Percentiles rank a stretch among this genome's conserved stretches.
Evolutionary conservation across 2,888 invertebrate species (phyloP).

Genomic region (Spatulosminthurus flaviceps): DNA sequence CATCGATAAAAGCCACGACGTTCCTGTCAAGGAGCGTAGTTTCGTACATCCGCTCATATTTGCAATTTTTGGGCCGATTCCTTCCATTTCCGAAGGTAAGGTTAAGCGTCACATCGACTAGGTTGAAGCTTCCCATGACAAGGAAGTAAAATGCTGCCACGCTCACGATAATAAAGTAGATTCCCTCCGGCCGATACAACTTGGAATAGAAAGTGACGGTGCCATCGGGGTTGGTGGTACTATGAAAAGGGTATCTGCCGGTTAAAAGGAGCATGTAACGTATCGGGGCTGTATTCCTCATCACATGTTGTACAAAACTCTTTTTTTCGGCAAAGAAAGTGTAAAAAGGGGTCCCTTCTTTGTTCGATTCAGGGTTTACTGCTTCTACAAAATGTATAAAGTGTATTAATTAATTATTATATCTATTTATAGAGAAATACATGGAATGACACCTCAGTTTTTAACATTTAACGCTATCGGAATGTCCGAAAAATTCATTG

Average conservation of each 20-base stretch:
- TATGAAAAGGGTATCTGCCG: conserved; percentile 1
- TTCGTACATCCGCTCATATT: neutral
- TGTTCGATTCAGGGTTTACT: too few species aligned
- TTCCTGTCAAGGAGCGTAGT: neutral
- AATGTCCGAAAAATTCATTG: too few species aligned
- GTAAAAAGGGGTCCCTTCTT: too few species aligned
- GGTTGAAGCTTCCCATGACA: neutral
- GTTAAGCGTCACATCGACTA: neutral
- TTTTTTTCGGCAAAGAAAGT: neutral
- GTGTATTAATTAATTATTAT: too few species aligned
- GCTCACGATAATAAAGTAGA: conserved; percentile 15
- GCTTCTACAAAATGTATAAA: too few species aligned
- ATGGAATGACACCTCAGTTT: too few species aligned
- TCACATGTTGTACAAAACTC: neutral
- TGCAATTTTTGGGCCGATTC: neutral
- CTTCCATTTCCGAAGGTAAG: neutral
- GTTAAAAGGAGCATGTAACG: neutral
- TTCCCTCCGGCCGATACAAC: neutral
- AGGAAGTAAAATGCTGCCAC: neutral
- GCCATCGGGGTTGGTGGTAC: neutral
- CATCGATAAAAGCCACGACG: neutral
- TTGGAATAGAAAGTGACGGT: neutral
- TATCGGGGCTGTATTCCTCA: conserved; percentile 2
- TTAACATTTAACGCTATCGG: too few species aligned
- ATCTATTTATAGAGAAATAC: too few species aligned